phyloP scores from a whole-genome alignment of 2,888 invertebrate genomes.

The Glaucopsyche alexis region DNA sequence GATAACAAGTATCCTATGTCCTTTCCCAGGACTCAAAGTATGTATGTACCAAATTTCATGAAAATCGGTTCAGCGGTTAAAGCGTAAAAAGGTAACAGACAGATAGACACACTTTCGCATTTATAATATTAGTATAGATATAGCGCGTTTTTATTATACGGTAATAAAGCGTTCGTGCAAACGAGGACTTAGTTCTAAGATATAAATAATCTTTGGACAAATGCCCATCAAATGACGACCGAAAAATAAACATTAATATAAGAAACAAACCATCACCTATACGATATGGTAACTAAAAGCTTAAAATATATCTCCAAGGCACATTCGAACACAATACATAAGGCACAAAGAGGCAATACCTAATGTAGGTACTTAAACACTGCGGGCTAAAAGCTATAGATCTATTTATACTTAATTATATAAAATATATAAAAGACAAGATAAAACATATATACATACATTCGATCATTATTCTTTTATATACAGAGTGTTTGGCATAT shows the following conservation, averaged over 20 bases:
- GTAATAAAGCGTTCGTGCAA: too few relatives aligned
- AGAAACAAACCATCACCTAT: slow-evolving; percentile 43
- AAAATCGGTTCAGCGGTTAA: too few relatives aligned
- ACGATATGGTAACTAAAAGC: slow-evolving; percentile 41
- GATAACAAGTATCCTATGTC: too few relatives aligned
- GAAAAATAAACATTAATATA: slow-evolving; percentile 31
- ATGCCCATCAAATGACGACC: slow-evolving; percentile 11
- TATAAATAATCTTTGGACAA: slow-evolving; percentile 16
- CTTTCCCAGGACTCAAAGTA: too few relatives aligned
- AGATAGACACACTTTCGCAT: too few relatives aligned
- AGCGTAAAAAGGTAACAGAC: too few relatives aligned
- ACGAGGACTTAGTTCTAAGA: not conserved
- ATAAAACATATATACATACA: not conserved
- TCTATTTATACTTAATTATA: slow-evolving; percentile 1
- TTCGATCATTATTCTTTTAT: not conserved
- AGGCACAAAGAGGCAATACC: slow-evolving; percentile 25
- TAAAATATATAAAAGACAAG: not conserved
- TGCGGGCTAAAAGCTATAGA: not conserved
- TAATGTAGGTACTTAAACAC: slow-evolving; percentile 26
- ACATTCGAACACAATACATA: slow-evolving; percentile 30
- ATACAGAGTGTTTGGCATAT: not conserved
- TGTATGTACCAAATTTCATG: too few relatives aligned
- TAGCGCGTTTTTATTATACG: too few relatives aligned
- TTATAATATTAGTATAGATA: too few relatives aligned
- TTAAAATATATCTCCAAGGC: slow-evolving; percentile 29